These are phyloP conservation scores for Osedax fenrisi DNA, from an alignment of 2,888 invertebrate genomes.

Conservation along the genomic window DNA sequence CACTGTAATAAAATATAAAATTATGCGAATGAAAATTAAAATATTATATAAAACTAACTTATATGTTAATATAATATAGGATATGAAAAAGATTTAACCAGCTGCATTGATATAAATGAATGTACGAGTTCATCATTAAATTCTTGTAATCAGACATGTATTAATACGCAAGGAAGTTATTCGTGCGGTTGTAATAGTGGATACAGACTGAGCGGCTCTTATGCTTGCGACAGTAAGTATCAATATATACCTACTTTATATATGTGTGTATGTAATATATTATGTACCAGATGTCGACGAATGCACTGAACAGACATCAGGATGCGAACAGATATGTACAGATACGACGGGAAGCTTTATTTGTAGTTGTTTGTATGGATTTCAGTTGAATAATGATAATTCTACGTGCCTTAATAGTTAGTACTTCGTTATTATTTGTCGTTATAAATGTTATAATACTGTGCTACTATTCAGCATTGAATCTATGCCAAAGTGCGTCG, in stretches of 20 bases:
- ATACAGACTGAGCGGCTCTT: background rate
- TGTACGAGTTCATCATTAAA: background rate
- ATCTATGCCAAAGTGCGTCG: conserved; percentile 21
- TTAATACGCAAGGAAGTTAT: conserved; percentile 15
- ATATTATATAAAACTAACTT: no score
- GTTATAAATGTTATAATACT: no score
- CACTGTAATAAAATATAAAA: no score
- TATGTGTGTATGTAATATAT: no score
- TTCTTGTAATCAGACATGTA: conserved; percentile 17
- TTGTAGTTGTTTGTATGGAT: conserved; percentile 8
- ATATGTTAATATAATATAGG: no score
- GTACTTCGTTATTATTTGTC: no score
- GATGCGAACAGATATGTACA: conserved; percentile 28
- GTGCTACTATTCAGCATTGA: conserved; percentile 20
- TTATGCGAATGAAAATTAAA: no score
- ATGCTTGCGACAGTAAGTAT: background rate
- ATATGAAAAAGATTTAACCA: background rate
- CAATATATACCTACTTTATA: no score
- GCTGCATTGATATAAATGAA: conserved; percentile 11
- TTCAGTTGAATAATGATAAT: background rate
- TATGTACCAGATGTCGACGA: conserved; percentile 23
- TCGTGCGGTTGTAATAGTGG: conserved; percentile 9
- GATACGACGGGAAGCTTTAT: conserved; percentile 34
- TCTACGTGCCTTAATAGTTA: background rate
- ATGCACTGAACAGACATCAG: conserved; percentile 4